Evolutionary conservation across 2,797 vertebrate genomes (phyloP).

Genomic region (Crocodylus rhombifer): DNA sequence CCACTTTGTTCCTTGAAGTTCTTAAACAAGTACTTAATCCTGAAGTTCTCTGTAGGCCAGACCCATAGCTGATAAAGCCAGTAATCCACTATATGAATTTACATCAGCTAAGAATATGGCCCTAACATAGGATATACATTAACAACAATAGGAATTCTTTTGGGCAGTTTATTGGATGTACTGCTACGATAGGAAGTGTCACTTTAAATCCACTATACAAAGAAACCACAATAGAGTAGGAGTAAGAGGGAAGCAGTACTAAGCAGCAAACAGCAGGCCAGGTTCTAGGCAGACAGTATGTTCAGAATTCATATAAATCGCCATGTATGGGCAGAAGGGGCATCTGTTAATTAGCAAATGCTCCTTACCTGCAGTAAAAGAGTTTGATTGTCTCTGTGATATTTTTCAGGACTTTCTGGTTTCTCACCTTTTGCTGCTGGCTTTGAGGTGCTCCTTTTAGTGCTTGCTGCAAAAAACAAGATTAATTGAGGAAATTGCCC

Average conservation of each 20-base stretch:
- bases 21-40: not conserved
- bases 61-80: not conserved
- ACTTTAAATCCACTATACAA: not conserved
- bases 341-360: not conserved
- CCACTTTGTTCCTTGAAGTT: not conserved
- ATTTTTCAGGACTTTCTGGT: conserved; percentile 79
- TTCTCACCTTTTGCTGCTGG: conserved; percentile 58
- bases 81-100: not conserved
- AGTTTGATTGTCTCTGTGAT: conserved; percentile 84
- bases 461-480: conserved; percentile 60
- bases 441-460: conserved; percentile 75
- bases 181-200: not conserved
- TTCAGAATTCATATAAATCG: not conserved
- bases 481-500: conserved; percentile 2
- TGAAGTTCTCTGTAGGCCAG: not conserved
- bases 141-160: not conserved
- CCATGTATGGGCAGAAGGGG: not conserved
- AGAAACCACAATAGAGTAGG: not conserved
- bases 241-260: not conserved
- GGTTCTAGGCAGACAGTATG: not conserved
- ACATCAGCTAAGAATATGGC: not conserved
- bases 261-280: not conserved
- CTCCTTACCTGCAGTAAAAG: conserved; percentile 89
- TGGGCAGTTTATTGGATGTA: not conserved
- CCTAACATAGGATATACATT: too few relatives aligned